Evolutionary conservation across 2,113 vertebrate species (phyloP), one percentile per base, ranked within the genome.

Genomic region (Pelvicachromis taeniatus): DNA sequence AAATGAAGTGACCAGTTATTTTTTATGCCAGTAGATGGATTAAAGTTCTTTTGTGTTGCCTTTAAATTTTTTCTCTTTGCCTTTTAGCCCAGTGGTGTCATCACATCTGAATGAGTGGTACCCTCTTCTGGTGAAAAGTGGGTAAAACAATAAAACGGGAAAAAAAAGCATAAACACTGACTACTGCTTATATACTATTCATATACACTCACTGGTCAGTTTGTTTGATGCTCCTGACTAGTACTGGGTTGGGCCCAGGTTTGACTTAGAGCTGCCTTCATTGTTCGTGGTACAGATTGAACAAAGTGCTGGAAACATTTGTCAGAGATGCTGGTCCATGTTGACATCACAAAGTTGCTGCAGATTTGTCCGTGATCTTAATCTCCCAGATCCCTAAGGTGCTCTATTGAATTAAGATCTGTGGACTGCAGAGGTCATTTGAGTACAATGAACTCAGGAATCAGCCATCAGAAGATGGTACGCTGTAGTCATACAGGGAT

Each of bases 61-160:
- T 35, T 80, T n/a, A 23, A 14, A 26, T 7, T 9, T 4, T 77
- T 11, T 75, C 68, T 50, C n/a, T 23, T 21, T 59, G 45, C 29
- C 10, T 48, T 73, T 5, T 14, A 7, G 38, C 13, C 1, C 21
- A 19, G 65, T 2, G 12, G 68, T 19, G 1, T 16, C 13, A 11
- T 5, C 13, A 78, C 53, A 82, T 13, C 45, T 87, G 48, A 83
- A 52, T 78, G 19, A 45, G 21, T 77, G 83, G 85, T 59, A 54
- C 84, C 88, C 90, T 91, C 94, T 89, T 38, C 68, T 92, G 93
- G 86, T 77, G 4, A 35, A 68, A 84, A 29, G 2, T 21, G 33
- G 35, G 73, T 1, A 38, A 77, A 16, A 56, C 19, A 61, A 10
- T 17, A 40, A 78, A 63, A 63, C 16, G 9, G 59, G 59, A 26